Evolutionary conservation across 2,113 vertebrate species (phyloP).

Genomic region (Nothobranchius furzeri): DNA sequence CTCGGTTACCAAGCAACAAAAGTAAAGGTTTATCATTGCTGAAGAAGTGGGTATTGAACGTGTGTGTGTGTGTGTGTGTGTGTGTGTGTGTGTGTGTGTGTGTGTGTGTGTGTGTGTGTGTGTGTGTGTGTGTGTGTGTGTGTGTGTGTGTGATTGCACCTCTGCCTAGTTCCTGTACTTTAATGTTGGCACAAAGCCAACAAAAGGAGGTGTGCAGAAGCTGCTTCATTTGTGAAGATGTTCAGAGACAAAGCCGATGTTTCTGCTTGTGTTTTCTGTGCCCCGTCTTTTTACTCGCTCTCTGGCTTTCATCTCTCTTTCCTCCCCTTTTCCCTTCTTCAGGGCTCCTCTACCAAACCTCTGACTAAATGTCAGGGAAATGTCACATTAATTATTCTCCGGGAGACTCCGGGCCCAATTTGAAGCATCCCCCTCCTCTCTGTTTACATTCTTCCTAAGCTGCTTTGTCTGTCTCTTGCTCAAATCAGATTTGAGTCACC

Average conservation of each 20-base stretch:
- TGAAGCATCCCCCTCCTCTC: conserved; percentile 45
- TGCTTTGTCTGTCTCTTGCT: conserved; percentile 59
- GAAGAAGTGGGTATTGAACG: conserved; percentile 48
- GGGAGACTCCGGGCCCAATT: conserved; percentile 68
- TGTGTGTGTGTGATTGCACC: conserved; percentile 17
- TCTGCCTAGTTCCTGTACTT: conserved; percentile 33
- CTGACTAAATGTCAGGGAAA: conserved; percentile 83
- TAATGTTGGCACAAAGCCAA: conserved; percentile 20
- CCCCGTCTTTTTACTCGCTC: conserved; percentile 28
- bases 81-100: conserved; percentile 31
- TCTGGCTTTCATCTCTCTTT: conserved; percentile 42
- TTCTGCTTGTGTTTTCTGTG: conserved; percentile 18
- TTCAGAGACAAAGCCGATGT: conserved; percentile 15
- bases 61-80: conserved; percentile 39
- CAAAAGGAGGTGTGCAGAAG: conserved; percentile 12
- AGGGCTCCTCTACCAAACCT: conserved; percentile 67
- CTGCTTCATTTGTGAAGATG: conserved; percentile 28
- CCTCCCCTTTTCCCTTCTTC: conserved; percentile 51
- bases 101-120: conserved; percentile 22
- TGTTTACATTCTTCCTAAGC: conserved; percentile 57
- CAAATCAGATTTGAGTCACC: conserved; percentile 74
- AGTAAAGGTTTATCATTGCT: conserved; percentile 52
- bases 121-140: not conserved
- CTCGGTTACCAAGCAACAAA: conserved; percentile 70
- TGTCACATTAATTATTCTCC: conserved; percentile 84